Evolutionary conservation across 2,797 vertebrate genomes (phyloP), one percentile per base, ranked within the genome.

Genomic region (Oreonectes daqikongensis): DNA sequence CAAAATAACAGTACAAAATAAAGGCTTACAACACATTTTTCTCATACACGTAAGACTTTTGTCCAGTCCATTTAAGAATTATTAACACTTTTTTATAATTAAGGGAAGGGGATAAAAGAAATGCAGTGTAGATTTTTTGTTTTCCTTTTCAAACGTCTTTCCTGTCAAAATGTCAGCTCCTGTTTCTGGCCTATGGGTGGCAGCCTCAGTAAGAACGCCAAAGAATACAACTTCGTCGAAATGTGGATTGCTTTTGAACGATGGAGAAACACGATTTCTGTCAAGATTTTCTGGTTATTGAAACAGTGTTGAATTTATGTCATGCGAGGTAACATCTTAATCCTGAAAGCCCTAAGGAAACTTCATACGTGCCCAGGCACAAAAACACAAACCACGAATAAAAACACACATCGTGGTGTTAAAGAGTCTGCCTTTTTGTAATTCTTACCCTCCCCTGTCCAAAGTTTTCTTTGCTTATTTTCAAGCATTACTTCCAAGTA

Each of bases 271-370:
- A 81, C 85, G 80, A 87, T 85, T 85, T 80, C 72, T 82, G 76
- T 85, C 79, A 79, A 70, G 44, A 8, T 18, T 77, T 79, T 76
- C 59, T 73, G 67, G 57, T 87, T 86, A 83, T 79, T 81, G 85
- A 82, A 88, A 84, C 77, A 71, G 77, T 60, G 20, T 74, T 84
- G 35, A 69, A 66, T 86, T 84, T 77, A 84, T 87, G 79, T 87
- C 82, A 80, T 78, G 71, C 53, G 77, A 80, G 76, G 88, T 79
- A 74, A 77, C 77, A 83, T 85, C 80, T 88, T 84, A 81, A 85
- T 86, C 86, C 79, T 64, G 84, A 87, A 82, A 81, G 84, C 73
- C 85, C 65, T 40, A 60, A 75, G 84, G 82, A 83, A 87, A 82
- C 59, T 64, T 85, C 65, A 89, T 87, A 87, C 71, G 69, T 84